phyloP scores from a whole-genome alignment of 2,888 invertebrate species.

The Gymnocheta viridis region DNA sequence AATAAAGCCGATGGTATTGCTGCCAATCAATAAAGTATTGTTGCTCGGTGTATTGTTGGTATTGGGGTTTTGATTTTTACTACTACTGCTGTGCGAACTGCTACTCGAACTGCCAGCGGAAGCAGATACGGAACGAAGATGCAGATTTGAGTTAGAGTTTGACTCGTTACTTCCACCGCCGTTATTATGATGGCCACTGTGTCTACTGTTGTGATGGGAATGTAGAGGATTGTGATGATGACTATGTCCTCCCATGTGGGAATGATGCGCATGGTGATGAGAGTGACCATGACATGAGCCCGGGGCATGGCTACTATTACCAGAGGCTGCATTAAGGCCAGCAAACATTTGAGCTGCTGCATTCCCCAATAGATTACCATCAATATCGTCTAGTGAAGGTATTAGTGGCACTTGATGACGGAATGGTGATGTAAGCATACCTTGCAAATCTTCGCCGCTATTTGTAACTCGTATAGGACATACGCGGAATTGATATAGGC shows the following conservation, averaged over 20 bases:
- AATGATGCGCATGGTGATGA: constrained; percentile 71
- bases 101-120: constrained; percentile 77
- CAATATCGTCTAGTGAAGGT: constrained; percentile 75
- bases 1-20: constrained; percentile 75
- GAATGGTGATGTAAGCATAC: constrained; percentile 87
- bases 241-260: constrained; percentile 73
- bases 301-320: constrained; percentile 66
- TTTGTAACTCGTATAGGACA: constrained; percentile 87
- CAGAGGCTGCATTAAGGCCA: constrained; percentile 65
- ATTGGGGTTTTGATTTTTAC: constrained; percentile 62
- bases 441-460: constrained; percentile 84
- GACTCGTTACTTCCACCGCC: constrained; percentile 62
- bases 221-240: constrained; percentile 73
- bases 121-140: constrained; percentile 79
- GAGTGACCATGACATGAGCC: constrained; percentile 67
- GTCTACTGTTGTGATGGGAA: constrained; percentile 78
- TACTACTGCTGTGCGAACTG: constrained; percentile 73
- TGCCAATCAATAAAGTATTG: constrained; percentile 70
- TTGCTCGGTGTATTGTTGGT: constrained; percentile 57
- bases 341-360: constrained; percentile 71
- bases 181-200: constrained; percentile 71
- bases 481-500: constrained; percentile 90
- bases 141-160: constrained; percentile 68
- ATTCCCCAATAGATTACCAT: constrained; percentile 73
- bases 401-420: constrained; percentile 81